Percentiles rank a stretch among this genome's conserved stretches.
Conservation (phyloP, 2,797 vertebrate species). For the Artibeus lituratus region DNA sequence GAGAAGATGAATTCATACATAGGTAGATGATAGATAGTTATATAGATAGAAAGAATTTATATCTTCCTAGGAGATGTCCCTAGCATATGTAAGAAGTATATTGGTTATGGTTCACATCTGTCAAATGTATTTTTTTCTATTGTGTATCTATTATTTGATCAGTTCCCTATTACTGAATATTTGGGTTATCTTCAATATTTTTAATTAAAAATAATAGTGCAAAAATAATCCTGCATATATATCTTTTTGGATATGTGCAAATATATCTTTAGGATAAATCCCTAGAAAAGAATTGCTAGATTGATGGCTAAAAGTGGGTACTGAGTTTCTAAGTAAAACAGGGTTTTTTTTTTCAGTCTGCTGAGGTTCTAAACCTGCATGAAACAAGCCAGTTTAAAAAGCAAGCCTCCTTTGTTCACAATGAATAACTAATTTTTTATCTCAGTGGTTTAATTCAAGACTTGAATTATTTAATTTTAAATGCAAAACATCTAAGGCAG, state of each 20-base stretch:
- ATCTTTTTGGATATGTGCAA: not conserved
- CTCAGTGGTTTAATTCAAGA: slow-evolving; percentile 22
- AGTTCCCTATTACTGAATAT: not conserved
- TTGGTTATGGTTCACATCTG: not conserved
- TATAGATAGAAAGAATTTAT: not conserved
- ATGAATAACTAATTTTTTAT: slow-evolving; percentile 35
- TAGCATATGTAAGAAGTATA: not conserved
- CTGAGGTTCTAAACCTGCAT: not conserved
- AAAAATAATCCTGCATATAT: not conserved
- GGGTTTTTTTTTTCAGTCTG: not conserved
- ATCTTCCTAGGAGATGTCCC: not conserved
- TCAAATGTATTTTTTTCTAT: not conserved
- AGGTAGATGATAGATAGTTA: not conserved
- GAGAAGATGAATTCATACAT: no score
- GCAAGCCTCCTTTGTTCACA: not conserved
- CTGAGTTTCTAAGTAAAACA: not conserved
- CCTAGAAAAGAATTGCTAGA: not conserved
- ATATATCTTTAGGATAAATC: slow-evolving; percentile 12
- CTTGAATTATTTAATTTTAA: slow-evolving; percentile 46
- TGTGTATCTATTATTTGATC: not conserved
- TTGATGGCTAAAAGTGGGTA: not conserved
- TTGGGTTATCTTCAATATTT: not conserved
- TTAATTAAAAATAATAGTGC: not conserved
- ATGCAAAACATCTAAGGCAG: slow-evolving; percentile 13
- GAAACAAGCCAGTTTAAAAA: slow-evolving; percentile 14